Base-by-base conservation (phyloP, 2,888 invertebrate species). In the Agrochola lychnidis region DNA sequence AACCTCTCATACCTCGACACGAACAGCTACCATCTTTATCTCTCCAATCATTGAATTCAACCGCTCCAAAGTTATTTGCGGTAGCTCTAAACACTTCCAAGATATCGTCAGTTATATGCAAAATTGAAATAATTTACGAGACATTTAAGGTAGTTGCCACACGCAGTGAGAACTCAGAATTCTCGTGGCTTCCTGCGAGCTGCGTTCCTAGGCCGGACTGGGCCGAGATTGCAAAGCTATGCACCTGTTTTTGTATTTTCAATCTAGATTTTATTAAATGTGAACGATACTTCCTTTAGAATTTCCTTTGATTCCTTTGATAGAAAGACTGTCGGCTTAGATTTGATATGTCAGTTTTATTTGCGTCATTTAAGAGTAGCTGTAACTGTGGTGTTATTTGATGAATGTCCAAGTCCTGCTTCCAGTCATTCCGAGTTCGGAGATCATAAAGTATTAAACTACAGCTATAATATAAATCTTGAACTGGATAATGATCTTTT, bases 231-330 rank as follows among this genome's bases (percentile, higher is more conserved):
- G 74, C 82, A 57, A 71, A 74, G 78, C 68, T 83, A 83, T 87
- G 85, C 83, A 85, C 77, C 79, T 74, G 81, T 80, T 85, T 83
- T 30, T 56, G 56, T 79, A 83, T 78, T 77, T 79, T 56, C 76
- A 72, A 87, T 81, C 87, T 80, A 81, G 85, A 87, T 87, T 79
- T 57, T 40, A 79, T 79, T 78, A 59, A 64, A 71, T 70, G 72
- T 69, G 63, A 81, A 81, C 81, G 85, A 83, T 85, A 87, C 83
- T 83, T 86, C 87, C 85, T 81, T 76, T 67, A 78, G 72, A 81
- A 79, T 87, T 83, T 56, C 30, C 51, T 74, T 64, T 69, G 78
- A 67, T 75, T 74, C 67, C 42, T 36, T 36, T 36, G 53, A 42
- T 3, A 56, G 42, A 51, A 22, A 64, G 66, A 42, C 22, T 63